A percentile compares a stretch with the other conserved stretches of the same genome.
Evolutionary conservation across 2,113 vertebrate species (phyloP).

Genomic region (Nyctereutes procyonoides): DNA sequence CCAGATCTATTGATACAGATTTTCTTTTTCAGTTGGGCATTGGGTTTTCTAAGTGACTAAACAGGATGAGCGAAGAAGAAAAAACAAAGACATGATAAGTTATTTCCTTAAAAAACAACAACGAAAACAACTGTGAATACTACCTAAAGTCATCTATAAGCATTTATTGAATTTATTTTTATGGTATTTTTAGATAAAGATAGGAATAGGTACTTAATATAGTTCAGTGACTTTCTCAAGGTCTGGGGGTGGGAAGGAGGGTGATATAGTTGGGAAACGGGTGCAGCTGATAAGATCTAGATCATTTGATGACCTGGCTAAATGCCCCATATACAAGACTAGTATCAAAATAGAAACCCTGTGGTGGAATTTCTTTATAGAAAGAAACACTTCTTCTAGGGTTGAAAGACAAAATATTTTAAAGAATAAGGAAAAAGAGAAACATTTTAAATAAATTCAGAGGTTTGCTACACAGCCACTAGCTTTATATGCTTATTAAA

Average conservation of each 20-base stretch:
- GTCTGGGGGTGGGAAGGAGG: background rate
- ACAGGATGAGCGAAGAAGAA: background rate
- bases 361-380: background rate
- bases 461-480: background rate
- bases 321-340: background rate
- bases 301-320: background rate
- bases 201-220: background rate
- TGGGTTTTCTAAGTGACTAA: background rate
- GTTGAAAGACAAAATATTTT: conserved; percentile 38
- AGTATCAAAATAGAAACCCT: background rate
- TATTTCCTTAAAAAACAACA: background rate
- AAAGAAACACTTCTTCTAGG: conserved; percentile 13
- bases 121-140: too few relatives aligned
- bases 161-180: background rate
- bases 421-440: background rate
- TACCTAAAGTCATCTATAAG: background rate
- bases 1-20: background rate
- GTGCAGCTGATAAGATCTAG: background rate
- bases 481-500: conserved; percentile 3
- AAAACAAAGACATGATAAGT: background rate
- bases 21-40: background rate
- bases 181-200: background rate
- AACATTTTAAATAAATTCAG: conserved; percentile 51
- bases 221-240: background rate
- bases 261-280: rapidly evolving